These are phyloP conservation scores for Cotesia congregata DNA, from an alignment of 2,888 invertebrate species.

Conservation along the genomic window DNA sequence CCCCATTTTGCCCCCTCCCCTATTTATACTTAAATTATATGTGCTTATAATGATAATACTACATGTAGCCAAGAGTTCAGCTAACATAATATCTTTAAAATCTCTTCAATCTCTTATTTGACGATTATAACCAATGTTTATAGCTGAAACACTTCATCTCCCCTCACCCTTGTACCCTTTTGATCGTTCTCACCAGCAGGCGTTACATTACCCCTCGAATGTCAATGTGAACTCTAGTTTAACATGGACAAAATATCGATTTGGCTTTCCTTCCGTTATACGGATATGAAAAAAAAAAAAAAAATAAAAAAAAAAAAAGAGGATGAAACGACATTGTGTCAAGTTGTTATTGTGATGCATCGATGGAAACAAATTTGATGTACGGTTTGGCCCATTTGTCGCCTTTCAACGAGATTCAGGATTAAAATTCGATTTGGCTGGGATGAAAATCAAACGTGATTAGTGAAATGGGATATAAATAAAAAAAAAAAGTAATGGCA, in stretches of 20 bases:
- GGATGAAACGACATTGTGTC: conserved; percentile 31
- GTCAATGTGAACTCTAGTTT: neutral
- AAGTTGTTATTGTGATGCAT: conserved; percentile 37
- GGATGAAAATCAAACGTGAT: conserved; percentile 14
- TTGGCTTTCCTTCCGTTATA: conserved; percentile 30
- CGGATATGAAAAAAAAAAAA: conserved; percentile 25
- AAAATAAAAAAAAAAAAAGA: conserved; percentile 27
- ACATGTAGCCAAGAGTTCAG: conserved; percentile 36
- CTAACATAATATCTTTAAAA: conserved; percentile 2
- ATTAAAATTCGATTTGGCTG: conserved; percentile 23
- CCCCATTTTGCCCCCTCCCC: too few species aligned
- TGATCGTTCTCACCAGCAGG: conserved; percentile 40
- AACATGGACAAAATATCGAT: conserved; percentile 40
- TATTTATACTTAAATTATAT: neutral
- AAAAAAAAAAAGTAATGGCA: neutral
- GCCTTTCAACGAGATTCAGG: conserved; percentile 27
- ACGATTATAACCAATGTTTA: conserved; percentile 32
- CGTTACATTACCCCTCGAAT: conserved; percentile 23
- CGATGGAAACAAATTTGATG: conserved; percentile 40
- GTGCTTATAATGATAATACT: conserved; percentile 14
- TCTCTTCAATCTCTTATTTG: conserved; percentile 34
- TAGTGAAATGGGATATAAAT: conserved; percentile 20
- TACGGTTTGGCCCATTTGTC: conserved; percentile 39
- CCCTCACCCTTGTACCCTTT: conserved; percentile 14
- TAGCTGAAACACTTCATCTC: conserved; percentile 35